Evolutionary conservation across 2,888 invertebrate genomes (phyloP), one percentile per base, ranked within the genome.

Genomic region (Diarsia mendica): DNA sequence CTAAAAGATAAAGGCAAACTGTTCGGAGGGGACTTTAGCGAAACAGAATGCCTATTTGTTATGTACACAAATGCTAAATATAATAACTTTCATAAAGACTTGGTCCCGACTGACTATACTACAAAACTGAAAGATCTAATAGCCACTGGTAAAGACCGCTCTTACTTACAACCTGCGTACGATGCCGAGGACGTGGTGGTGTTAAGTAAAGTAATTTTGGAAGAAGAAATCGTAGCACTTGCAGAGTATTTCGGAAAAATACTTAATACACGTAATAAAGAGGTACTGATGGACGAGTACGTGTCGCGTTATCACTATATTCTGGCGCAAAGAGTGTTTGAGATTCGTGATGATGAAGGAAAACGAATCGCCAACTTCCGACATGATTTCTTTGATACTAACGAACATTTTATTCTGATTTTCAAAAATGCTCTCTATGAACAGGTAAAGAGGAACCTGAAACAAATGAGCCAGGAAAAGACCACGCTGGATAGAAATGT

Each of bases 31-130:
- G 3, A 28, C 9, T 60, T 60, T 4, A 60, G 33, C 13, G 33
- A 60, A 18, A 60, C 60, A 60, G 60, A 60, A 60, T 60, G 60
- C 60, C 60, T 60, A 9, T 60, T 60, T 60, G 33, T 60, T 18
- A 60, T 60, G 60, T 60, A 60, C 33, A 60, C 60, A 33, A 60
- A 60, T 13, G 28, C 60, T 60, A 60, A 60, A 33, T 60, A 60
- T 39, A 5, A 39, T 13, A 33, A 60, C 60, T 60, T 60, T 60
- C 18, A 33, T 2, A 60, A 60, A 18, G 60, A 60, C 3, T 10
- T 60, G 60, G 4, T 60, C 10, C 33, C 33, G 60, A 33, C 60
- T 18, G 60, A 60, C 3, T 18, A 33, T 60, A 60, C 33, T 33
- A 33, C 9, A 18, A 60, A 60, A 60, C 33, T 60, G 33, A 33